Base-by-base conservation (phyloP, 2,888 invertebrate genomes). In the Aporophyla lueneburgensis region DNA sequence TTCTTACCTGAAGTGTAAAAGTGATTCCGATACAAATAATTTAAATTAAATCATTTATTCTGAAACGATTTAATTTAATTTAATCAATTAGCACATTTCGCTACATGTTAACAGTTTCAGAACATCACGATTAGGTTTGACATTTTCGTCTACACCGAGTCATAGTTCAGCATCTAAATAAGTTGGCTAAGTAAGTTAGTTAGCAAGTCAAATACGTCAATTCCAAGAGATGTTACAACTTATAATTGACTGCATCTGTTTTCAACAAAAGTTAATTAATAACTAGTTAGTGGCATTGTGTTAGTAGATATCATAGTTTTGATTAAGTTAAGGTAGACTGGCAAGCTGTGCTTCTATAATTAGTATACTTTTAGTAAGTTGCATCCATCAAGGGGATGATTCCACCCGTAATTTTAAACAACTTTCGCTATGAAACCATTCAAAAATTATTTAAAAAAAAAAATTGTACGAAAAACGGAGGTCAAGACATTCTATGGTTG, bases 181-280 rank as follows among this genome's bases (percentile, higher is more conserved):
- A n/a, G 9, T 63, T 40, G 56, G 2, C 12, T 27, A 9, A 4
- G 9, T 63, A 16, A 19, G 21, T 75, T 27, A 43, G 24, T n/a
- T 27, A 40, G 24, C n/a, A 43, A 67, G 10, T 51, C 51, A 53
- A 68, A 75, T 33, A 46, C n/a, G 7, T 5, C 5, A 27, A 6
- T 58, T n/a, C 2, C 33, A 33, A 78, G 16, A 51, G 10, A 58
- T n/a, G 19, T 49, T 0, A 16, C 3, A 78, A 78, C 70, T 78
- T 76, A 53, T 69, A 59, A 76, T 78, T 78, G 59, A 16, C 70
- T 78, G 76, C 46, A 61, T 51, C 40, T 51, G 43, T 59, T 46
- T 24, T 24, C 46, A 51, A 77, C 53, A 6, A 33, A 53, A 61
- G 16, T 61, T 78, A 24, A 53, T 49, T 53, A 54, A 21, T 70